These are phyloP conservation scores for Strix uralensis DNA, from an alignment of 2,113 vertebrate genomes.

Conservation along the genomic window DNA sequence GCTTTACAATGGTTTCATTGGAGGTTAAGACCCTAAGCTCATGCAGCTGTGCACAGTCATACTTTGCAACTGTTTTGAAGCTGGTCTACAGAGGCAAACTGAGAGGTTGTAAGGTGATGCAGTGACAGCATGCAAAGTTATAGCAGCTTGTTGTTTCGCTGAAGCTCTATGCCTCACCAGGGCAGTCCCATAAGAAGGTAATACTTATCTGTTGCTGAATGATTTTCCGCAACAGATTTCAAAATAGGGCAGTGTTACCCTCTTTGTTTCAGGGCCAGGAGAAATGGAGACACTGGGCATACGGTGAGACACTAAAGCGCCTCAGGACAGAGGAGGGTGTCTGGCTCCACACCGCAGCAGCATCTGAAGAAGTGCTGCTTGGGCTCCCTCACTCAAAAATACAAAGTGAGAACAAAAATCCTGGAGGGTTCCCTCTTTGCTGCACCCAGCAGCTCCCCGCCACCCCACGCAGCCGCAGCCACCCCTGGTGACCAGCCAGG, in stretches of 20 bases:
- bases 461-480: background rate
- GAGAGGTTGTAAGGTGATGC: rapidly evolving
- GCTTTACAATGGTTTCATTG: background rate
- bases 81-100: rapidly evolving
- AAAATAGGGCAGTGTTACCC: background rate
- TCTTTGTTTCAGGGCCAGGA: background rate
- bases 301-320: rapidly evolving
- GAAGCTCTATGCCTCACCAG: rapidly evolving
- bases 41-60: background rate
- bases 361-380: rapidly evolving
- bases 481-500: background rate
- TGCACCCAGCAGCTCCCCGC: background rate
- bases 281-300: rapidly evolving
- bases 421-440: rapidly evolving
- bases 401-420: rapidly evolving
- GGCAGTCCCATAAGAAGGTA: background rate
- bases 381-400: background rate
- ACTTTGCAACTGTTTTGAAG: background rate
- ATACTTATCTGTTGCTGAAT: rapidly evolving
- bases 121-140: background rate
- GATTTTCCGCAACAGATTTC: rapidly evolving
- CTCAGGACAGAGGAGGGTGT: background rate
- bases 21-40: background rate
- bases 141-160: rapidly evolving
- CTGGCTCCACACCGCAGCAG: background rate